These are phyloP conservation scores for Clinocottus analis DNA, from an alignment of 2,113 vertebrate species.

Conservation along the genomic window DNA sequence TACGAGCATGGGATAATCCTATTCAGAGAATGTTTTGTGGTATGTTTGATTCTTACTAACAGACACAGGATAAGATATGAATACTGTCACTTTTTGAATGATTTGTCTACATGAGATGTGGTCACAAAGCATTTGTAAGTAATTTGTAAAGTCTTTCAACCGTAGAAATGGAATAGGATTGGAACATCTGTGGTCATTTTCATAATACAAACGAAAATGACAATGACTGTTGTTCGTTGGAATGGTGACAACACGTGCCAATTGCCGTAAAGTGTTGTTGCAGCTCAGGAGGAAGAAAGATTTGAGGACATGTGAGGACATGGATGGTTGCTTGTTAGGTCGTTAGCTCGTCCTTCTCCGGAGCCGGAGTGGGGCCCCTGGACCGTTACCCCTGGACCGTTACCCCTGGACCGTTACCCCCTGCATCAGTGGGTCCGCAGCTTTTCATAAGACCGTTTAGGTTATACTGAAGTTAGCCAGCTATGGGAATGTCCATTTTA, in stretches of 20 bases:
- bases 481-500: too few relatives aligned
- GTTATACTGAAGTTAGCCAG: too few relatives aligned
- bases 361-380: too few relatives aligned
- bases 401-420: too few relatives aligned
- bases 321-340: not conserved
- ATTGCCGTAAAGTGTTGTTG: not conserved
- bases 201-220: not conserved
- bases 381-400: too few relatives aligned
- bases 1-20: not conserved
- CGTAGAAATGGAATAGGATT: not conserved
- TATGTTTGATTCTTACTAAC: conserved; percentile 1
- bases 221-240: not conserved
- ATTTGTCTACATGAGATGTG: not conserved
- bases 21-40: not conserved
- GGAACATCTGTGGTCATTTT: not conserved
- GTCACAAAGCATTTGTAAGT: conserved; percentile 24
- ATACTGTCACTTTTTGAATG: conserved; percentile 27
- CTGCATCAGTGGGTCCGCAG: too few relatives aligned
- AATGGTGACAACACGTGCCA: not conserved
- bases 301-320: too few relatives aligned
- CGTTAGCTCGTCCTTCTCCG: not conserved
- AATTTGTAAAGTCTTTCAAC: not conserved
- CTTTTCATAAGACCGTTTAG: too few relatives aligned
- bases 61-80: conserved; percentile 11
- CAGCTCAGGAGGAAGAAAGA: too few relatives aligned